phyloP scores from a whole-genome alignment of 2,797 vertebrate genomes.

The Leptatherina wallacei region DNA sequence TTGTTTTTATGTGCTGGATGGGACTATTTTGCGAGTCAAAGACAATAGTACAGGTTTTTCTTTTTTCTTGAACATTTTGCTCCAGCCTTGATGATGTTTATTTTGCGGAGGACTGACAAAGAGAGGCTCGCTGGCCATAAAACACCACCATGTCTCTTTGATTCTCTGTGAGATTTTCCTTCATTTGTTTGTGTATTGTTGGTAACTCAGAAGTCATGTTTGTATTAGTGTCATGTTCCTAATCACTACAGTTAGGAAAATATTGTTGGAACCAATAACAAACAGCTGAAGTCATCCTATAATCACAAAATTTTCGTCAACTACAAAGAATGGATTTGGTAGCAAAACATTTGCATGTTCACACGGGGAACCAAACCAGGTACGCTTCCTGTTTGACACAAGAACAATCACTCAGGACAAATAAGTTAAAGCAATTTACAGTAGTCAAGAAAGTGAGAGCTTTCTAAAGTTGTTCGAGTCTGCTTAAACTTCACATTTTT shows the following conservation, averaged over 20 bases:
- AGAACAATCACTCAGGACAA: neutral
- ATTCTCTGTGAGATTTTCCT: constrained; percentile 56
- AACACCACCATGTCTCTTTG: constrained; percentile 62
- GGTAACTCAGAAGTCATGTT: constrained; percentile 38
- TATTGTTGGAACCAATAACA: constrained; percentile 19
- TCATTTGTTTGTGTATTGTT: constrained; percentile 61
- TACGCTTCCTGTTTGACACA: constrained; percentile 24
- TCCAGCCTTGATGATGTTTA: constrained; percentile 71
- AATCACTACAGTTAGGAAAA: constrained; percentile 15
- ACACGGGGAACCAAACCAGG: constrained; percentile 17
- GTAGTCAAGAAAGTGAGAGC: constrained; percentile 13
- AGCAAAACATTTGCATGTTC: neutral
- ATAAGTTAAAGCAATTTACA: constrained; percentile 16
- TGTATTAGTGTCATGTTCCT: constrained; percentile 29
- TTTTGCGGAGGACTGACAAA: constrained; percentile 63
- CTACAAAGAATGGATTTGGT: neutral
- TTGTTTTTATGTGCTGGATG: constrained; percentile 74
- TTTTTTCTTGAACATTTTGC: constrained; percentile 55
- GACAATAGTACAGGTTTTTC: constrained; percentile 71
- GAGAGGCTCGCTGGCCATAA: constrained; percentile 49
- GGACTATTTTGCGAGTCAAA: constrained; percentile 60
- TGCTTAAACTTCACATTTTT: constrained; percentile 59
- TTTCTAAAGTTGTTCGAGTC: constrained; percentile 34
- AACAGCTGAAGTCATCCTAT: neutral
- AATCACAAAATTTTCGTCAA: neutral